Base-by-base conservation (phyloP, 92 coral and sea anemone genomes). In the Porites rus region DNA sequence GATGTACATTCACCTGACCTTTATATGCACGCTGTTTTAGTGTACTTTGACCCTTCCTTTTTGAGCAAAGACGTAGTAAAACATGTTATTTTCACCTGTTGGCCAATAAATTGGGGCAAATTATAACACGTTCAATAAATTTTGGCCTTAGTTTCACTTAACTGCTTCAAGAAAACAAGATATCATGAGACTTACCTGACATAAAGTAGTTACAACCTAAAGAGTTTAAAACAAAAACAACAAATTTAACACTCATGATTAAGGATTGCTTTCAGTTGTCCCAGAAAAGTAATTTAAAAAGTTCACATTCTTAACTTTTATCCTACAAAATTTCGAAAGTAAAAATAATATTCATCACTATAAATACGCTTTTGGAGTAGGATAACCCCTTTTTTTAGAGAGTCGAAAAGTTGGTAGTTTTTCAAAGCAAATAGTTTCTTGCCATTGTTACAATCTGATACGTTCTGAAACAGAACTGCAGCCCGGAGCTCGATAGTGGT, bases 171-270 rank as follows among this genome's bases (percentile, higher is more conserved):
- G 2, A 28, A 28, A 28, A 28, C 31, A 28, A 28, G 31, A 38
- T 38, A 38, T 3, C 46, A 38, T 38, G 17, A 13, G 28, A 69
- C 86, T 81, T 52, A 81, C 86, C 86, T 81, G 69, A 25, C 58
- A 81, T 56, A 6, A 81, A 31, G 86, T 18, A 81, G 51, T 28
- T 69, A 38, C 12, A 61, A 8, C 86, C 86, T n/a, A 71, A 69
- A n/a, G 54, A 69, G 17, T 38, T 56, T 3, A 50, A 31, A 38
- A 56, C 28, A 81, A 70, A 17, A 0, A 31, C 65, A 17, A 68
- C 68, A 24, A 2, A 38, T 28, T 38, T 69, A 76, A 81, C 28
- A 20, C 54, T 53, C 85, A 81, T 81, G 19, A 56, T 28, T 80
- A 10, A 20, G 21, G 17, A 54, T 38, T 38, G 46, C 14, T 21